Conservation (phyloP, 2,888 invertebrate species). For the Andrena bucephala region DNA sequence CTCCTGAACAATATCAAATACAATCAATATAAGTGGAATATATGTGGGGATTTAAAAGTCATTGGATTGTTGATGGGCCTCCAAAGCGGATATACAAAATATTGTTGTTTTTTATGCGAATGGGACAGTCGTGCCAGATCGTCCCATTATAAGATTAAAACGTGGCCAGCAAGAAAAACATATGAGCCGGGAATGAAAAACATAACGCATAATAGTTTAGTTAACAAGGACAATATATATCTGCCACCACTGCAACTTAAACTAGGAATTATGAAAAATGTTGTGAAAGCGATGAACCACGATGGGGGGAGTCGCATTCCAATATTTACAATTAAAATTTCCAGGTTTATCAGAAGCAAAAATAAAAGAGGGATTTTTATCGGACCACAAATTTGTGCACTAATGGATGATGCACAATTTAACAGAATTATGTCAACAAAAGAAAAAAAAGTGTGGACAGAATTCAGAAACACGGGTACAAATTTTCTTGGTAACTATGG, state of each 20-base stretch:
- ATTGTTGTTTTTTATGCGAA: conserved; percentile 68
- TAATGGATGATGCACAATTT: not conserved
- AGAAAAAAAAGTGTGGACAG: not conserved
- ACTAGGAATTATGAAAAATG: not conserved
- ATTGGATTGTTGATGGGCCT: conserved; percentile 69
- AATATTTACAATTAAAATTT: conserved; percentile 4
- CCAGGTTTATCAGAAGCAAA: not conserved
- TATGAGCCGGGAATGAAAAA: conserved; percentile 3
- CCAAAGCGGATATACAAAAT: conserved; percentile 73
- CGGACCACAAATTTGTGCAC: not conserved
- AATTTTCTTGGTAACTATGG: not conserved
- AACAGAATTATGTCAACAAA: not conserved
- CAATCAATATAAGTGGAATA: not conserved
- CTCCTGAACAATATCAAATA: not conserved
- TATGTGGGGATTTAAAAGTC: conserved; percentile 47
- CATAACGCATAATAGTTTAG: not conserved
- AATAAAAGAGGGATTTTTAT: not conserved
- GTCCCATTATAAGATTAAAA: conserved; percentile 58
- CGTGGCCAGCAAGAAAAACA: conserved; percentile 1
- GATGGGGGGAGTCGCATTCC: not conserved
- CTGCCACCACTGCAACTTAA: conserved; percentile 12
- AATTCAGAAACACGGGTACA: not conserved
- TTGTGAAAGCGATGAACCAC: not conserved
- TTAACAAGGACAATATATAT: not conserved
- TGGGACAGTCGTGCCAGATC: conserved; percentile 71